These are phyloP conservation scores for Drosophila prolongata DNA, from an alignment of 2,888 invertebrate species.

Conservation along the genomic window DNA sequence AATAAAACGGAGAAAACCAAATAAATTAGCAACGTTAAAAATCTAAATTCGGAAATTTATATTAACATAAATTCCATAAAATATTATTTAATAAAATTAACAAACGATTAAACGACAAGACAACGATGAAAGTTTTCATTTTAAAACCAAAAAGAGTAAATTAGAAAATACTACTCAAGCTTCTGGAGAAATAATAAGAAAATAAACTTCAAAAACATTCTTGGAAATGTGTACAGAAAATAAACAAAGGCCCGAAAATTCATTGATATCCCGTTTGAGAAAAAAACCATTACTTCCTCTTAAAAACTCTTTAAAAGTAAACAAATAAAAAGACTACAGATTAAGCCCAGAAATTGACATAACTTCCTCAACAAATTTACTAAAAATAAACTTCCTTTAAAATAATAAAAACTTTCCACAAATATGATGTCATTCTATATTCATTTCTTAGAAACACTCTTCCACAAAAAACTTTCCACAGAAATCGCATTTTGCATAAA, in stretches of 20 bases:
- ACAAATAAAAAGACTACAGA: neutral
- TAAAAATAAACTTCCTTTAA: neutral
- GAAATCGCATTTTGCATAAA: constrained; percentile 7
- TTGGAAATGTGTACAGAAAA: neutral
- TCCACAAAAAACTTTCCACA: neutral
- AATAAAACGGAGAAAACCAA: neutral
- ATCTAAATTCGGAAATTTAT: too few species aligned
- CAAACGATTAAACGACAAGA: too few species aligned
- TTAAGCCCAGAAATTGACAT: too few species aligned
- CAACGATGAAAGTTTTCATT: too few species aligned
- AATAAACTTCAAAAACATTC: neutral
- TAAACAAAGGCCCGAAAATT: neutral
- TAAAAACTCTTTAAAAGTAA: neutral
- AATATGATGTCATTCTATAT: too few species aligned
- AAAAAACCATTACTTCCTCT: constrained; percentile 6
- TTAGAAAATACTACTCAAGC: neutral
- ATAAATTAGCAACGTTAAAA: too few species aligned
- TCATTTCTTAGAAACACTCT: too few species aligned
- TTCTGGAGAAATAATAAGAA: neutral
- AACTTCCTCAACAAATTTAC: too few species aligned
- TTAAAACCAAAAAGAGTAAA: neutral
- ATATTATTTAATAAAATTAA: too few species aligned
- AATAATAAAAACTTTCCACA: too few species aligned
- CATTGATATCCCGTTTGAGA: neutral
- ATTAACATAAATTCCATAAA: too few species aligned